Evolutionary conservation across 2,888 invertebrate genomes (phyloP).

Genomic region (Margaritifera margaritifera): DNA sequence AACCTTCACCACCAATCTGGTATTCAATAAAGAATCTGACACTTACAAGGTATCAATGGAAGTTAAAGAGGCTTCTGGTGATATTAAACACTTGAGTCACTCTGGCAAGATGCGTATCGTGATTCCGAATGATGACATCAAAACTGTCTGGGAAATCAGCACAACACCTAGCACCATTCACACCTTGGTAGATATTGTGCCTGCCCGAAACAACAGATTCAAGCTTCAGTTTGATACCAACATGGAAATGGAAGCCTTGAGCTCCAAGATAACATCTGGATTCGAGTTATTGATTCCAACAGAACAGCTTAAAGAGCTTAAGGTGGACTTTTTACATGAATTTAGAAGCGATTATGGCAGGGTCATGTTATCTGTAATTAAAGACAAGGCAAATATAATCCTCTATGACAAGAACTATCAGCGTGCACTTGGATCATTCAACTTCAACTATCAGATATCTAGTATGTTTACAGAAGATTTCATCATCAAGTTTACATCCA

Average conservation of each 20-base stretch:
- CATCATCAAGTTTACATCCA: conserved; percentile 25
- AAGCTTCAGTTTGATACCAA: conserved; percentile 26
- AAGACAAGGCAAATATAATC: conserved; percentile 36
- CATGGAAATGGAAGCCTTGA: conserved; percentile 14
- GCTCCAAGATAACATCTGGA: conserved; percentile 20
- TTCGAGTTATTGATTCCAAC: conserved; percentile 43
- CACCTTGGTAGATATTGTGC: conserved; percentile 20
- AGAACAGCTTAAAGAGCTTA: conserved; percentile 27
- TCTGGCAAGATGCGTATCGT: conserved; percentile 21
- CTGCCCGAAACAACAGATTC: conserved; percentile 25
- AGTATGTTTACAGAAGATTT: conserved; percentile 38
- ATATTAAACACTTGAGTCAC: conserved; percentile 24
- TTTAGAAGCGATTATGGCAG: conserved; percentile 33
- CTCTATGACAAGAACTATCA: conserved; percentile 31
- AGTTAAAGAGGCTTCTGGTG: not conserved
- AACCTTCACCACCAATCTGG: conserved; percentile 10
- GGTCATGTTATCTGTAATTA: conserved; percentile 25
- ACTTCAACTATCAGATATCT: conserved; percentile 24
- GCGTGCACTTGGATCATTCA: conserved; percentile 18
- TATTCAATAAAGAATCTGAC: conserved; percentile 8
- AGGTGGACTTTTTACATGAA: conserved; percentile 37
- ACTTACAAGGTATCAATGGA: conserved; percentile 16
- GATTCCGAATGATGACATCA: conserved; percentile 27
- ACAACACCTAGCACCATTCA: conserved; percentile 8
- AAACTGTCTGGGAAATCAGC: conserved; percentile 25